phyloP scores from a whole-genome alignment of 1,140 invertebrate species.

The Saccostrea echinata region DNA sequence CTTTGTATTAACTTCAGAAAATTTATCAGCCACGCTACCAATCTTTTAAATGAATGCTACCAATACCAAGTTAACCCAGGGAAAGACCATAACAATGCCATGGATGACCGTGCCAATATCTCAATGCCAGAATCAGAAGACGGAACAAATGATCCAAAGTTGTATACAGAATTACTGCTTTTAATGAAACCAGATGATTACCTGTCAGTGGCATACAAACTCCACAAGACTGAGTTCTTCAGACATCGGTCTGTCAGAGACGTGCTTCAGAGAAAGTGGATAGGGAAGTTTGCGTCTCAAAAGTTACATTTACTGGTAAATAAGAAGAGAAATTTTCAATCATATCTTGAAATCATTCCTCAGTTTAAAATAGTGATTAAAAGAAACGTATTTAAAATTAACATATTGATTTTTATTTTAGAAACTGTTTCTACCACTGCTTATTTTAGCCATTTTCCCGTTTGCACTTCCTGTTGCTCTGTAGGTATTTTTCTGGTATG shows the following conservation, averaged over 20 bases:
- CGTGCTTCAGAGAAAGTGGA: not conserved
- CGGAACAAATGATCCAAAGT: not conserved
- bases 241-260: not conserved
- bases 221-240: conserved; percentile 11
- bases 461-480: not conserved
- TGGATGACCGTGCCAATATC: not conserved
- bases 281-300: not conserved
- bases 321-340: not conserved
- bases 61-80: not conserved
- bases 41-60: not conserved
- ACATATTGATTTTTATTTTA: not conserved
- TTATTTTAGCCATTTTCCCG: not conserved
- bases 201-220: conserved; percentile 3
- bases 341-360: not conserved
- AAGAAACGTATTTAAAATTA: not conserved
- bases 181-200: not conserved
- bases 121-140: not conserved
- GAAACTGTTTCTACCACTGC: not conserved
- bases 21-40: not conserved
- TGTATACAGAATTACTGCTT: not conserved
- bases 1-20: not conserved
- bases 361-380: not conserved
- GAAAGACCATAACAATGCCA: not conserved
- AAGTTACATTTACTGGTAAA: not conserved
- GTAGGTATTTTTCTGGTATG: not conserved